Evolutionary conservation across 1,140 invertebrate genomes (phyloP).

Genomic region (Penaeus japonicus): DNA sequence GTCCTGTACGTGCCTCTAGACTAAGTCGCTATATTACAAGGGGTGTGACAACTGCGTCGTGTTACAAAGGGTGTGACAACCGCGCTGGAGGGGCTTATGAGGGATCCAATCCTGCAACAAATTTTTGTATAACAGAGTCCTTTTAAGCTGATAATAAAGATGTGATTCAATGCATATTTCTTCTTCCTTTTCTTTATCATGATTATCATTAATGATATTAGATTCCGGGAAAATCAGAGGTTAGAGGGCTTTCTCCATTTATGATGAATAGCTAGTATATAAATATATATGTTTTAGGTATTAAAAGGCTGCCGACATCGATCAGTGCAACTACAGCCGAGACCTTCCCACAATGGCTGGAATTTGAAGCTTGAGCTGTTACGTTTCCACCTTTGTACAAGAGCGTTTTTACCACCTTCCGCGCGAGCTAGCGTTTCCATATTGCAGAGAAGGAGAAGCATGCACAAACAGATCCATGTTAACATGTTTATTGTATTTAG

Average conservation of each 20-base stretch:
- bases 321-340: too few relatives aligned
- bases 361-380: slow-evolving; percentile 4
- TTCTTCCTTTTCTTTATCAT: background rate
- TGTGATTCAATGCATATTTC: background rate
- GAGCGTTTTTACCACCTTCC: background rate
- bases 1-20: background rate
- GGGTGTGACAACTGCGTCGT: background rate
- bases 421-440: slow-evolving; percentile 17
- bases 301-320: too few relatives aligned
- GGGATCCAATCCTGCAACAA: slow-evolving; percentile 39
- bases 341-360: too few relatives aligned
- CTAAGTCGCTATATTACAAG: background rate
- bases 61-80: background rate
- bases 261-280: background rate
- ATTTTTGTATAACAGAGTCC: background rate
- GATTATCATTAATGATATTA: background rate
- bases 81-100: background rate
- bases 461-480: slow-evolving; percentile 26
- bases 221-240: slow-evolving; percentile 41
- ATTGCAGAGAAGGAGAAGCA: slow-evolving; percentile 4
- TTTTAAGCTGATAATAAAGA: background rate
- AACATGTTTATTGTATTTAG: slow-evolving; percentile 13
- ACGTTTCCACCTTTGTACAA: slow-evolving; percentile 35
- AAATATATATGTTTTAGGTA: too few relatives aligned
- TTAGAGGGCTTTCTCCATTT: slow-evolving; percentile 45